Conservation (phyloP, 23 tunicate species). For the Ascidia mentula region DNA sequence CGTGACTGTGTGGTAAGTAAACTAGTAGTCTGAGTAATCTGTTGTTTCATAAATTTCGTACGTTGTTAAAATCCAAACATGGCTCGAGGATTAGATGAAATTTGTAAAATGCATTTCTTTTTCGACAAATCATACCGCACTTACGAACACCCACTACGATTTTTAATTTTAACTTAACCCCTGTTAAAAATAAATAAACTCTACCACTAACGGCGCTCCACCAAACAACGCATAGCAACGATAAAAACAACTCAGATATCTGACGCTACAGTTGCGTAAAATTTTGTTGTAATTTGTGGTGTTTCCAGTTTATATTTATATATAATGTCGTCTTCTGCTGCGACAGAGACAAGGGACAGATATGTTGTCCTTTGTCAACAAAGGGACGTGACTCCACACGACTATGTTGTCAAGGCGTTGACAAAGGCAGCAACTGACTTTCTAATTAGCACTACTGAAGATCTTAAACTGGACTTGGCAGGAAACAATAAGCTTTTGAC, state of each 20-base stretch:
- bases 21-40: no score
- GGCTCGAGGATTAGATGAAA: no score
- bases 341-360: conserved; percentile 66
- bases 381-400: conserved; percentile 56
- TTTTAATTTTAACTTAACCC: no score
- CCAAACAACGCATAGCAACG: neutral
- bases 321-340: conserved; percentile 64
- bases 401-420: conserved; percentile 59
- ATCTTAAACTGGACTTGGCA: conserved; percentile 57
- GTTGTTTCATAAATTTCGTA: no score
- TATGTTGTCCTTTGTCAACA: conserved; percentile 74
- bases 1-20: no score
- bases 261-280: no score
- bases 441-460: conserved; percentile 55
- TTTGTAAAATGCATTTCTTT: no score
- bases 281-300: no score
- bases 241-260: neutral
- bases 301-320: no score
- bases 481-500: conserved; percentile 88
- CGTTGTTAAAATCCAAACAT: no score
- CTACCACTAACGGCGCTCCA: neutral
- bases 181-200: neutral
- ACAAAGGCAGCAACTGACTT: conserved; percentile 58
- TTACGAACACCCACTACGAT: no score
- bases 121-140: no score